Percentiles rank a stretch among this genome's conserved stretches.
Evolutionary conservation across 2,888 invertebrate genomes (phyloP).

Genomic region (Acrobasis consociella): DNA sequence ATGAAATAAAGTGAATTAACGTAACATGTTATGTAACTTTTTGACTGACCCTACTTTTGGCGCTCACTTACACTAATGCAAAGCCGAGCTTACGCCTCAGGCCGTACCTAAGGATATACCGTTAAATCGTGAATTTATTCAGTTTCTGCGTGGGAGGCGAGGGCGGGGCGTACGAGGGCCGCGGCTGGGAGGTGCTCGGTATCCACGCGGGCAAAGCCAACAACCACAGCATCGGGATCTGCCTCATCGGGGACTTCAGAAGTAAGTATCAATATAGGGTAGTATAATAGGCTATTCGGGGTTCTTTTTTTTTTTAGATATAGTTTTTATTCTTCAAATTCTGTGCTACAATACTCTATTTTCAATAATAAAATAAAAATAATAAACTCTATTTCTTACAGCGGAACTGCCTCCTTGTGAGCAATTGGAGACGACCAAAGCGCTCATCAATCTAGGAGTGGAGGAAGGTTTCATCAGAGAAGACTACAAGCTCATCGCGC

Average conservation of each 20-base stretch:
- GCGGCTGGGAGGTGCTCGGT: slow-evolving; percentile 87
- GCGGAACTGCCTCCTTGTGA: slow-evolving; percentile 80
- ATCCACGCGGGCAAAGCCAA: slow-evolving; percentile 87
- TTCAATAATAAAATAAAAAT: too few species aligned
- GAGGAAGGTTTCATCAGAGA: slow-evolving; percentile 80
- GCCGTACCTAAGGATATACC: too few species aligned
- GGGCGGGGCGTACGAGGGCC: slow-evolving; percentile 86
- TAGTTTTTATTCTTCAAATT: too few species aligned
- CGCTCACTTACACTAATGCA: too few species aligned
- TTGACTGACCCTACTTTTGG: too few species aligned
- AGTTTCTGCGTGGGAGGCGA: slow-evolving; percentile 90
- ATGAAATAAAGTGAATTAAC: too few species aligned
- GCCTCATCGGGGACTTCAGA: slow-evolving; percentile 86
- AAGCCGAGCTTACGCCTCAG: too few species aligned
- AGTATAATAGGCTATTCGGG: too few species aligned
- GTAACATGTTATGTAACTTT: too few species aligned
- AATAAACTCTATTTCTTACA: slow-evolving; percentile 52
- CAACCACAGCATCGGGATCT: slow-evolving; percentile 69
- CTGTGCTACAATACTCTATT: too few species aligned
- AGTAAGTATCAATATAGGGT: slow-evolving; percentile 74
- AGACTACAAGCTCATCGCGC: slow-evolving; percentile 84
- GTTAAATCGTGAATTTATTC: too few species aligned
- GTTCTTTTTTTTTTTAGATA: too few species aligned
- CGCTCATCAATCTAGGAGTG: slow-evolving; percentile 83
- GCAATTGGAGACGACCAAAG: slow-evolving; percentile 79